Conservation (phyloP, 2,113 vertebrate genomes). For the Catagonus wagneri region DNA sequence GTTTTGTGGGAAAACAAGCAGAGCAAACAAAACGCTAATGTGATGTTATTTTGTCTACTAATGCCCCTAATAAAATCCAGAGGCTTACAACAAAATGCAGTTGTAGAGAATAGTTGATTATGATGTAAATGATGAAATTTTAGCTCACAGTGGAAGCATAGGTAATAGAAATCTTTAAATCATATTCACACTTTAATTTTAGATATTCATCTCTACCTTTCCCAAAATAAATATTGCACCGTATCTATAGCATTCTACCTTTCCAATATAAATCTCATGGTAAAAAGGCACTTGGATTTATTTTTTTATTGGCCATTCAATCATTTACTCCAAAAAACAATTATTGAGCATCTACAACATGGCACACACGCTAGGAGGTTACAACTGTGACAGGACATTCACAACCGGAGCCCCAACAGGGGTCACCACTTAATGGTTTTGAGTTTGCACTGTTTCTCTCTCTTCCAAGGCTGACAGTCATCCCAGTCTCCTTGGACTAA, state of each 20-base stretch:
- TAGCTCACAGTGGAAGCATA: background rate
- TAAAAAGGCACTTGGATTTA: background rate
- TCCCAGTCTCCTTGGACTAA: background rate
- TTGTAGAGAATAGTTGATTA: background rate
- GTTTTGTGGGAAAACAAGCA: slow-evolving; percentile 58
- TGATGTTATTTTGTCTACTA: slow-evolving; percentile 45
- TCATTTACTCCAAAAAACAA: slow-evolving; percentile 13
- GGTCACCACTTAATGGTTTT: background rate
- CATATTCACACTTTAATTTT: background rate
- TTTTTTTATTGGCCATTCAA: background rate
- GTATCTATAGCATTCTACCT: background rate
- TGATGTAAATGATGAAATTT: background rate
- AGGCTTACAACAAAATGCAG: background rate
- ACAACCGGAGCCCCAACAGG: background rate
- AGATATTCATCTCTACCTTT: background rate
- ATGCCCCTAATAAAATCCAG: slow-evolving; percentile 28
- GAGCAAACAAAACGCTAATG: slow-evolving; percentile 46
- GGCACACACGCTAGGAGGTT: background rate
- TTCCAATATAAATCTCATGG: slow-evolving; percentile 12
- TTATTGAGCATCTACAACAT: background rate
- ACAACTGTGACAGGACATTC: background rate
- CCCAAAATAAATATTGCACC: background rate
- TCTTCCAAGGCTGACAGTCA: background rate
- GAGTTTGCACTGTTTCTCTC: background rate
- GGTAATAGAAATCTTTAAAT: slow-evolving; percentile 27